Conservation (phyloP, 2,888 invertebrate genomes). For the Myopa tessellatipennis region DNA sequence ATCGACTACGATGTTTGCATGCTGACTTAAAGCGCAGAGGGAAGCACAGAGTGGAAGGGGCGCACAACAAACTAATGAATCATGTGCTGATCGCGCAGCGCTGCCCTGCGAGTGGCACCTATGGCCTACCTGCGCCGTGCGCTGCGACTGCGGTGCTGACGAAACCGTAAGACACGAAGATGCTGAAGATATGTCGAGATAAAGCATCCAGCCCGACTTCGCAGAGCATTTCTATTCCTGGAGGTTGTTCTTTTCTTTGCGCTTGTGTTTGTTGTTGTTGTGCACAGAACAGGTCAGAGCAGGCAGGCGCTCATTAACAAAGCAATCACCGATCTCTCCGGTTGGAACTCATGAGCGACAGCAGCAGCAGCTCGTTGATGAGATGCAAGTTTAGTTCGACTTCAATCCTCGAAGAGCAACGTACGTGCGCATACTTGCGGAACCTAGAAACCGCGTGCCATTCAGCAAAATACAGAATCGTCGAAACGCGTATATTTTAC, state of each 20-base stretch:
- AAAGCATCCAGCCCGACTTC: not conserved
- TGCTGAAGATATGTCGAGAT: not conserved
- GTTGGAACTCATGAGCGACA: not conserved
- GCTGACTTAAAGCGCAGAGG: not conserved
- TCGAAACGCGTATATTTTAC: not conserved
- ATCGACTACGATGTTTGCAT: not conserved
- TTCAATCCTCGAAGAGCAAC: conserved; percentile 19
- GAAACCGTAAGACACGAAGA: not conserved
- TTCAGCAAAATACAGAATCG: not conserved
- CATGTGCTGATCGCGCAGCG: conserved; percentile 31
- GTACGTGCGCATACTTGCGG: not conserved
- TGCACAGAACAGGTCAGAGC: conserved; percentile 4
- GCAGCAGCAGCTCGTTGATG: not conserved
- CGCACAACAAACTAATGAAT: conserved; percentile 32
- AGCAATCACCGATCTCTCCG: conserved; percentile 25
- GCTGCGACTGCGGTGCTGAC: not conserved
- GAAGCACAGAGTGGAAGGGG: not conserved
- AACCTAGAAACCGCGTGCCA: not conserved
- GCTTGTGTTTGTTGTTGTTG: conserved; percentile 1
- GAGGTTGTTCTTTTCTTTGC: not conserved
- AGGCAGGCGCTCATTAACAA: conserved; percentile 21
- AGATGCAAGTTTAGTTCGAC: conserved; percentile 22
- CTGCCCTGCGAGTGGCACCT: not conserved
- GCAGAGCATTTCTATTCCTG: not conserved
- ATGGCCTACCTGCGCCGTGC: conserved; percentile 8